Conservation (phyloP, 2,113 vertebrate genomes). For the Triplophysa dalaica region DNA sequence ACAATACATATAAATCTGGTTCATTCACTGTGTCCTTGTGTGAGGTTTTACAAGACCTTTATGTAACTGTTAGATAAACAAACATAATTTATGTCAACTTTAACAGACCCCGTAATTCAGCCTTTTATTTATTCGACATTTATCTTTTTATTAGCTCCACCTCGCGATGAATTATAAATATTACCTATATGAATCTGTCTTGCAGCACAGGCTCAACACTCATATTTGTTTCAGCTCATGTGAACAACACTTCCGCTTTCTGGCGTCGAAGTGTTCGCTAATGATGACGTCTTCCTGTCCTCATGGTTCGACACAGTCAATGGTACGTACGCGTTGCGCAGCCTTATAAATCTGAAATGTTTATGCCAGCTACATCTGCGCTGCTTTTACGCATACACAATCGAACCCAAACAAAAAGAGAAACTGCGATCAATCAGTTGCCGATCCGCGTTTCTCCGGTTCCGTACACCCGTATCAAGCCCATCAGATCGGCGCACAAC, state of each 20-base stretch:
- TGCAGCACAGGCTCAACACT: not conserved
- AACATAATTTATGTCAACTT: no score
- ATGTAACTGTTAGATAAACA: not conserved
- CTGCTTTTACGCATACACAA: not conserved
- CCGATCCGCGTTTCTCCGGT: conserved; percentile 2
- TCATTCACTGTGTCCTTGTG: not conserved
- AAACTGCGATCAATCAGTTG: conserved; percentile 32
- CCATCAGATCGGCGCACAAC: not conserved
- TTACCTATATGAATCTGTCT: not conserved
- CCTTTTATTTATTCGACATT: not conserved
- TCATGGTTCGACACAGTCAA: not conserved
- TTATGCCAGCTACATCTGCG: not conserved
- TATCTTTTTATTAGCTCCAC: not conserved
- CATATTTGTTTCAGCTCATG: not conserved
- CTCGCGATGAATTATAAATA: not conserved
- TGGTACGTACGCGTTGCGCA: not conserved
- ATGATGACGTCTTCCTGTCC: not conserved
- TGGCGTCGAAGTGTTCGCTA: not conserved
- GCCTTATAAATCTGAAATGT: not conserved
- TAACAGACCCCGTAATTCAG: not conserved
- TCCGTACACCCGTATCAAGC: not conserved
- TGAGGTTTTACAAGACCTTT: not conserved
- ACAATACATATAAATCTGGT: not conserved
- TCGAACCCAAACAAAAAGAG: conserved; percentile 39
- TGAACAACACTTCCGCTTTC: conserved; percentile 14